Evolutionary conservation across 2,113 vertebrate species (phyloP), one percentile per base, ranked within the genome.

Genomic region (Chelonoidis abingdonii): DNA sequence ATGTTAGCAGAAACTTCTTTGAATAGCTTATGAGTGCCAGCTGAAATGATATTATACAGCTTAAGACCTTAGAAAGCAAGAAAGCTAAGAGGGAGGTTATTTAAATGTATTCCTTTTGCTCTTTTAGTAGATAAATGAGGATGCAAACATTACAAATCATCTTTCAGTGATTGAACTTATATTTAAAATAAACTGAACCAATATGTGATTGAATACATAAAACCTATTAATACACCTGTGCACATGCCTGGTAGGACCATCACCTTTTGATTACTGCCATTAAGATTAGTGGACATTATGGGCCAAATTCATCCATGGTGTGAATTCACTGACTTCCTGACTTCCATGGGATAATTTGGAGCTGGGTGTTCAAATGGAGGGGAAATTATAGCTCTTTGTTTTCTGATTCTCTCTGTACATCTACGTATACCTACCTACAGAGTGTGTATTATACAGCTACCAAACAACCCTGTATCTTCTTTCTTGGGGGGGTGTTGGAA

Each of bases 1-100:
- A 14, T 86, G 24, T 65, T n/a, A 3, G 75, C 41, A 44, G 41
- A 91, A 95, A 97, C 93, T 97, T 94, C 89, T 96, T 38, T 93
- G 95, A 91, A 94, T 94, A 93, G 96, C 47, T 56, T 94, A 92
- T 85, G 94, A 93, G 93, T 50, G 90, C 89, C 80, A 10, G 86
- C 83, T 92, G 90, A 86, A 92, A 3, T 57, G 44, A 91, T 91
- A 76, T 89, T 80, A 75, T 19, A 1, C 85, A 75, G 69, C 25
- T 78, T 27, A 78, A 47, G 12, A 25, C 75, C 75, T 27, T 12
- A 47, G 12, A 47, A 47, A 78, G 41, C 75, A 83, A 14, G 83
- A 88, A 25, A 4, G 93, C 87, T 85, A n/a, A 38, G 65, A n/a
- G 4, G 10, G 65, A 41, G 93, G 89, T 8, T 24, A 83, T 89